phyloP scores from a whole-genome alignment of 1,140 invertebrate species.

The Orussus abietinus region DNA sequence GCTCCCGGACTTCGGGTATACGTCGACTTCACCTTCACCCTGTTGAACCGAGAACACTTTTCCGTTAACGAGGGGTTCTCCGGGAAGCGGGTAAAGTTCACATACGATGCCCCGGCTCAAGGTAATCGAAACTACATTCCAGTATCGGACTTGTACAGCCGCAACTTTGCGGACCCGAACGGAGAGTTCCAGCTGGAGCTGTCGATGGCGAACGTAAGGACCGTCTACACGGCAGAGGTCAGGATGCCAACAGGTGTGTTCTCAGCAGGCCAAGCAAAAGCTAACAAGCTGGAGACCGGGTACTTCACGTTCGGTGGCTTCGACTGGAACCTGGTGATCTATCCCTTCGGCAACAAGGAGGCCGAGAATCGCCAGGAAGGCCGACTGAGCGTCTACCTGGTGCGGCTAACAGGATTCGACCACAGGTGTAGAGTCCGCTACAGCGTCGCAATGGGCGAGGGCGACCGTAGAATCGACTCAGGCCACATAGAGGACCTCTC shows the following conservation, averaged over 20 bases:
- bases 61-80: slow-evolving; percentile 80
- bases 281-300: slow-evolving; percentile 62
- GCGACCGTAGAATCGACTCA: slow-evolving; percentile 69
- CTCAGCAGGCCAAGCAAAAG: slow-evolving; percentile 41
- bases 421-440: slow-evolving; percentile 76
- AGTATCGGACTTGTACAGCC: slow-evolving; percentile 69
- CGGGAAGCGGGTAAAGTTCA: slow-evolving; percentile 77
- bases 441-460: slow-evolving; percentile 69
- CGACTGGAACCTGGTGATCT: slow-evolving; percentile 79
- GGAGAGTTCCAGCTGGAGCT: slow-evolving; percentile 82
- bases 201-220: slow-evolving; percentile 72
- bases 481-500: slow-evolving; percentile 74
- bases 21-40: slow-evolving; percentile 80
- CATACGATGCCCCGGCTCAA: slow-evolving; percentile 69
- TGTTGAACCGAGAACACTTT: slow-evolving; percentile 82
- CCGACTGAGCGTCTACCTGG: slow-evolving; percentile 62
- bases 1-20: slow-evolving; percentile 73
- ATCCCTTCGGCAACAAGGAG: slow-evolving; percentile 61
- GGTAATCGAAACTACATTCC: slow-evolving; percentile 78
- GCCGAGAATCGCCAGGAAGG: slow-evolving; percentile 47
- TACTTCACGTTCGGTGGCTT: slow-evolving; percentile 77
- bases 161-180: slow-evolving; percentile 77
- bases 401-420: slow-evolving; percentile 76
- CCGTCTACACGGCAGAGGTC: slow-evolving; percentile 72
- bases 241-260: slow-evolving; percentile 45